Evolutionary conservation across 2,113 vertebrate genomes (phyloP).

Genomic region (Eonycteris spelaea): DNA sequence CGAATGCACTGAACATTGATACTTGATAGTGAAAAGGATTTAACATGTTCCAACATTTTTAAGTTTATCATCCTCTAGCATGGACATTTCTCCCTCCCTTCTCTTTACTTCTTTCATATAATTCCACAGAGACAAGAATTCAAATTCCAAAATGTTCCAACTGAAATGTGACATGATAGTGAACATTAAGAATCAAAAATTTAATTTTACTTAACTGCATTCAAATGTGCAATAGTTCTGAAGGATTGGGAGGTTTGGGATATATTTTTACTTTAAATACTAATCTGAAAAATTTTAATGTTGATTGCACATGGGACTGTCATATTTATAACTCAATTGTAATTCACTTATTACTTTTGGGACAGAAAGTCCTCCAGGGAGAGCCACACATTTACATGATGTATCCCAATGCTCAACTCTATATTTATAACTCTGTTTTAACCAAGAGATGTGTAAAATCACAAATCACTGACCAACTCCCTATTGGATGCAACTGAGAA

Average conservation of each 20-base stretch:
- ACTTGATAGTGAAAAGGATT: not conserved
- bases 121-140: not conserved
- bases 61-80: not conserved
- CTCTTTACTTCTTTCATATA: not conserved
- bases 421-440: conserved; percentile 67
- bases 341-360: conserved; percentile 62
- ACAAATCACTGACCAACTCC: conserved; percentile 64
- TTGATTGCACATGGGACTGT: conserved; percentile 55
- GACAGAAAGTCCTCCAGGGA: conserved; percentile 60
- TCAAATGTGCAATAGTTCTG: conserved; percentile 1
- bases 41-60: not conserved
- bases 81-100: not conserved
- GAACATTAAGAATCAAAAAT: conserved; percentile 44
- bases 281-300: conserved; percentile 50
- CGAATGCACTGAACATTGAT: not conserved
- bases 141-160: not conserved
- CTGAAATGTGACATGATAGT: conserved; percentile 27
- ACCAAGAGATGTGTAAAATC: conserved; percentile 67
- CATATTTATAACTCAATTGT: conserved; percentile 64
- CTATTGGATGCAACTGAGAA: conserved; percentile 58
- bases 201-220: conserved; percentile 22
- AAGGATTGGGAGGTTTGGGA: not conserved
- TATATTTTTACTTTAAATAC: conserved; percentile 48
- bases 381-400: conserved; percentile 51
- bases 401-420: conserved; percentile 32